Base-by-base conservation (phyloP, 2,113 vertebrate species). In the Caretta caretta region DNA sequence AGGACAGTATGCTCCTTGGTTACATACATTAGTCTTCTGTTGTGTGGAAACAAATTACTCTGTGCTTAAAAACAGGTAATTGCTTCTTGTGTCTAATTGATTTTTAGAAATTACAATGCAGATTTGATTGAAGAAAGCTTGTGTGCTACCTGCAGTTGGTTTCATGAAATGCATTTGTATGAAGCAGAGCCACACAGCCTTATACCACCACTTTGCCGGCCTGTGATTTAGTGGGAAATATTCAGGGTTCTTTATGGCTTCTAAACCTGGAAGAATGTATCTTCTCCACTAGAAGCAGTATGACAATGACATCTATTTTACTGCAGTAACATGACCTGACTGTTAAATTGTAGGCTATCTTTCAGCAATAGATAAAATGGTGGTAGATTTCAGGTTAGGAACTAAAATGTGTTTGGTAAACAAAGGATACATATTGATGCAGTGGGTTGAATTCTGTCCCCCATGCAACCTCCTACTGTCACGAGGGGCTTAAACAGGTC, bases 81-180 rank as follows among this genome's bases (percentile, higher is more conserved):
- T 98, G 97, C 94, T 97, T 94, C 93, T 98, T 97, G 92, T 96
- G 96, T 93, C 87, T 98, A 98, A 98, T 97, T 98, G 97, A 95
- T 88, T 97, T 97, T 96, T 96, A 97, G 97, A 96, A 98, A 96
- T 96, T 97, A 97, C 96, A 97, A 96, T 95, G 90, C 65, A 95
- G 94, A 96, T 98, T 97, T 97, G 96, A 97, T 97, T 97, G 97
- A 97, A 97, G 89, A 90, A 98, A 97, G 90, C 94, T 95, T 91
- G 79, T 90, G 51, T 88, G 97, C 97, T 97, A 97, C 96, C 95
- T 98, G 93, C 54, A 51, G 88, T 96, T 97, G 83, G 20, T 94
- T 98, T 96, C 96, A 82, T 1, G 78, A 95, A 90, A 90, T 89
- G 54, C 20, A 86, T 93, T 96, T 96, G 57, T 85, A 83, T 78